phyloP scores from a whole-genome alignment of 1,140 invertebrate species.

The Leptestheria dahalacensis region DNA sequence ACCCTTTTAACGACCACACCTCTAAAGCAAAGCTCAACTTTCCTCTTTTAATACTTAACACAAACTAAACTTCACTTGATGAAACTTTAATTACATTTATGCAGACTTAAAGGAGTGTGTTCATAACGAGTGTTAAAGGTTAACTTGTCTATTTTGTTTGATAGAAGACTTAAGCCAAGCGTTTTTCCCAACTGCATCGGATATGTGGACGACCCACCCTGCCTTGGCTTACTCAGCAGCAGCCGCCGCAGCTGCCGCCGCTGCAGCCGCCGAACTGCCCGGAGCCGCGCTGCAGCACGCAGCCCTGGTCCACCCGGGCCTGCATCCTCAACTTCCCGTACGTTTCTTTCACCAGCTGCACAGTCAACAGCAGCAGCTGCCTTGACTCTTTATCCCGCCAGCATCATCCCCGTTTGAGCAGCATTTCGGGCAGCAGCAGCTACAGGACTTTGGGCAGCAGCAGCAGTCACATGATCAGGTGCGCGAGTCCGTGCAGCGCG shows the following conservation, averaged over 20 bases:
- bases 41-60: too few relatives aligned
- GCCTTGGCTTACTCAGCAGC: constrained; percentile 49
- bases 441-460: not conserved
- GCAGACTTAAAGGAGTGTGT: not conserved
- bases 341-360: constrained; percentile 54
- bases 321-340: constrained; percentile 91
- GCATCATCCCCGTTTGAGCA: not conserved
- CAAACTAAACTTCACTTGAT: too few relatives aligned
- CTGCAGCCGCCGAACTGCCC: constrained; percentile 48
- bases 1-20: not conserved
- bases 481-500: constrained; percentile 9
- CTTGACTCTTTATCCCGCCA: constrained; percentile 1
- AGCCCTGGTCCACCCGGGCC: constrained; percentile 74
- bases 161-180: constrained; percentile 71
- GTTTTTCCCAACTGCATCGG: constrained; percentile 81
- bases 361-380: constrained; percentile 11
- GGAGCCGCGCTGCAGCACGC: constrained; percentile 67
- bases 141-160: constrained; percentile 8
- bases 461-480: constrained; percentile 8
- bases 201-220: constrained; percentile 78
- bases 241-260: constrained; percentile 45
- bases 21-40: too few relatives aligned
- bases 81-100: too few relatives aligned
- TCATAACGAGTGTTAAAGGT: not conserved
- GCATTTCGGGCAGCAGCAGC: constrained; percentile 4